phyloP scores from a whole-genome alignment of 1,140 invertebrate genomes.

The Neodiprion fabricii region DNA sequence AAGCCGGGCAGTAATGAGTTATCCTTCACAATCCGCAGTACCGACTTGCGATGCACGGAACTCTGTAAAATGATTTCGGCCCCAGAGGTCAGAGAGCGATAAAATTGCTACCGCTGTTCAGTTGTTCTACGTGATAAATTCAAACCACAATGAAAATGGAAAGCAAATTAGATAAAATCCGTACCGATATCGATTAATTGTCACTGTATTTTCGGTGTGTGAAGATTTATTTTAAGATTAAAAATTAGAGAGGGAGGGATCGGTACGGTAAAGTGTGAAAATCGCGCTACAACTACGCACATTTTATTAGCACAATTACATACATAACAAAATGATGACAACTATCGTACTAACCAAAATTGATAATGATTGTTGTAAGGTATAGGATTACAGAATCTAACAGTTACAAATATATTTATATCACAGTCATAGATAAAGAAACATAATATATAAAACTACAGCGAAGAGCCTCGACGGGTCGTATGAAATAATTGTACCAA shows the following conservation, averaged over 20 bases:
- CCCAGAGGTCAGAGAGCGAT: too few species aligned
- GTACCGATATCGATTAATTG: too few species aligned
- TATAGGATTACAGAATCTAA: conserved; percentile 28
- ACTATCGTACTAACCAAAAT: not conserved
- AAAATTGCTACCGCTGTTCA: too few species aligned
- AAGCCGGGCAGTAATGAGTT: too few species aligned
- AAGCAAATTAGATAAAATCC: too few species aligned
- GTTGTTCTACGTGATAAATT: too few species aligned
- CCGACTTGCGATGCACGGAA: too few species aligned
- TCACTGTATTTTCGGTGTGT: not conserved
- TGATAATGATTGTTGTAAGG: not conserved
- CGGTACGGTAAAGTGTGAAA: too few species aligned
- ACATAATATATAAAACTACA: conserved; percentile 25
- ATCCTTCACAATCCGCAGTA: too few species aligned
- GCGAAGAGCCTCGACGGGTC: conserved; percentile 9
- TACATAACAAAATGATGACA: not conserved
- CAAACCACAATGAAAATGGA: too few species aligned
- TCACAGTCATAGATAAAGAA: conserved; percentile 40
- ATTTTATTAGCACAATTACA: conserved; percentile 14
- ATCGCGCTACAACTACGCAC: not conserved
- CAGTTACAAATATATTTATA: conserved; percentile 37
- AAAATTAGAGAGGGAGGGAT: not conserved
- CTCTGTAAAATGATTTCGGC: too few species aligned
- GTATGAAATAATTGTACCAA: not conserved
- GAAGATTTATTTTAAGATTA: not conserved